These are phyloP conservation scores for Periophthalmus magnuspinnatus DNA, from an alignment of 2,797 vertebrate genomes.

Conservation along the genomic window DNA sequence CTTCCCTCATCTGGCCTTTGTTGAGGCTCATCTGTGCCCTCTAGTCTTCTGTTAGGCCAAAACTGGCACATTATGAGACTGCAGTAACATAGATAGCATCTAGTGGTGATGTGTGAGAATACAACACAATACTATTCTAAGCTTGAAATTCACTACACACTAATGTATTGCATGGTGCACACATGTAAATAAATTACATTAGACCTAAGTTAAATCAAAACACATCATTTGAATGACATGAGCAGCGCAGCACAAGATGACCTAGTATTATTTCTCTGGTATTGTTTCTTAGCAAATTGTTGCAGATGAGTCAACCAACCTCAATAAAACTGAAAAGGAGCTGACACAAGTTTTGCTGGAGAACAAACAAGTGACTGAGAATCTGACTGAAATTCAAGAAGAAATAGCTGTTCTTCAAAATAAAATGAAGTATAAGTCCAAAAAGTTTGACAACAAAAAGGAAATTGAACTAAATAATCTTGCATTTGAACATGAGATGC, in stretches of 20 bases:
- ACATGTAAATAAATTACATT: background rate
- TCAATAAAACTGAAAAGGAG: slow-evolving; percentile 75
- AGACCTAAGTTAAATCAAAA: background rate
- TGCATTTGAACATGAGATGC: slow-evolving; percentile 12
- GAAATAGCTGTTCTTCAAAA: slow-evolving; percentile 73
- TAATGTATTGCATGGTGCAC: background rate
- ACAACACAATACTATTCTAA: too few relatives aligned
- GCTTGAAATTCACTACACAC: too few relatives aligned
- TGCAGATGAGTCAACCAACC: slow-evolving; percentile 74
- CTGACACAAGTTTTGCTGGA: slow-evolving; percentile 67
- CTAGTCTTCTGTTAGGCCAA: too few relatives aligned
- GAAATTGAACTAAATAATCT: slow-evolving; percentile 25
- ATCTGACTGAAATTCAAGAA: slow-evolving; percentile 71
- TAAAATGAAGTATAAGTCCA: slow-evolving; percentile 61
- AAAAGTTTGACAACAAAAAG: slow-evolving; percentile 61
- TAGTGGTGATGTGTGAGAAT: too few relatives aligned
- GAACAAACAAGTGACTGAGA: slow-evolving; percentile 75
- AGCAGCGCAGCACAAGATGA: background rate
- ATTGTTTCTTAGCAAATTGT: slow-evolving; percentile 75
- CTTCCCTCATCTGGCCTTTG: too few relatives aligned
- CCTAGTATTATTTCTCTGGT: slow-evolving; percentile 2
- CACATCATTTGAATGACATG: background rate
- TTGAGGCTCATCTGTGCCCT: too few relatives aligned
- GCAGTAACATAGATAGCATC: too few relatives aligned
- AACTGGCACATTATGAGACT: too few relatives aligned